phyloP scores from a whole-genome alignment of 1,140 invertebrate species.

The Drosophila melanica region DNA sequence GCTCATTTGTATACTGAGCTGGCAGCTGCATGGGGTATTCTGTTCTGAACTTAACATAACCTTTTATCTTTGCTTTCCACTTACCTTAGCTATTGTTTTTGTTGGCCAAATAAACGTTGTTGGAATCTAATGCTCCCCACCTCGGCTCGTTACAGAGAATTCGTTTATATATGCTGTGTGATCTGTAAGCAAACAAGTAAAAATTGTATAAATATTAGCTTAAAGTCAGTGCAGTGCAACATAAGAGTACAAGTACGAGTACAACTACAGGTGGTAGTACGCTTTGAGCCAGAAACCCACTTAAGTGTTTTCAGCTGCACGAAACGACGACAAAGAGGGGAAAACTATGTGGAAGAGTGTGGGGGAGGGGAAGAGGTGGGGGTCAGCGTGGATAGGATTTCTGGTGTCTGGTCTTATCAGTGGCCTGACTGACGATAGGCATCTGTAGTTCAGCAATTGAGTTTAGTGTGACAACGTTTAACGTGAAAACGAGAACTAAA shows the following conservation, averaged over 20 bases:
- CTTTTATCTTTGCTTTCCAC: conserved; percentile 54
- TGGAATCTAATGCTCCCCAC: conserved; percentile 17
- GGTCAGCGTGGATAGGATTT: conserved; percentile 2
- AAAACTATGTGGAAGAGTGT: conserved; percentile 5
- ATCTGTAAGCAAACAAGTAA: conserved; percentile 75
- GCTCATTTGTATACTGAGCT: too few relatives aligned
- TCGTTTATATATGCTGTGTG: conserved; percentile 27
- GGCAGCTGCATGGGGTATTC: not conserved
- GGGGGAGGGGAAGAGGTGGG: not conserved
- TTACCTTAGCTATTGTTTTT: conserved; percentile 67
- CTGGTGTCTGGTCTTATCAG: conserved; percentile 55
- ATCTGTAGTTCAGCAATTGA: conserved; percentile 61
- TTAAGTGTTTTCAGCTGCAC: conserved; percentile 57
- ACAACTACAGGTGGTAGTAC: not conserved
- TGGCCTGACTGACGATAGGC: conserved; percentile 36
- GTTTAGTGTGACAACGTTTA: conserved; percentile 81
- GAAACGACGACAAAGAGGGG: conserved; percentile 10
- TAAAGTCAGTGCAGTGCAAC: conserved; percentile 2
- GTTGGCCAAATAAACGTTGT: conserved; percentile 35
- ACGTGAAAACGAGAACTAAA: conserved; percentile 81
- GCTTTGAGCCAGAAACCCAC: conserved; percentile 75
- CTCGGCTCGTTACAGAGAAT: conserved; percentile 23
- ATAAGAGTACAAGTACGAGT: not conserved
- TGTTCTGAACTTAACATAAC: conserved; percentile 46
- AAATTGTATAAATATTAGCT: conserved; percentile 76